Evolutionary conservation across 2,113 vertebrate genomes (phyloP).

Genomic region (Nestor notabilis): DNA sequence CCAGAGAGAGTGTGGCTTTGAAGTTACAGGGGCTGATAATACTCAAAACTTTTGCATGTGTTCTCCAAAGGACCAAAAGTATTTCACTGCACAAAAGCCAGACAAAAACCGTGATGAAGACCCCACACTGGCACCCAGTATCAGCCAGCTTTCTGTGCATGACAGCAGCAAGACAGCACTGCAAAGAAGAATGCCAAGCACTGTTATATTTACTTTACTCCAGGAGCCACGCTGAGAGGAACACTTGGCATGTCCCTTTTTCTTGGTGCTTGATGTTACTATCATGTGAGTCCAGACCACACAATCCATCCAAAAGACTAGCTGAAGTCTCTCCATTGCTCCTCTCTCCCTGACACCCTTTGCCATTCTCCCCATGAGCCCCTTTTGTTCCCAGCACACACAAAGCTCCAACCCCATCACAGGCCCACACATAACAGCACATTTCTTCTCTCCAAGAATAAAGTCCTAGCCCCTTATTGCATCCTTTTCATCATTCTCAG

Average conservation of each 20-base stretch:
- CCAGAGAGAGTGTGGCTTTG: background rate
- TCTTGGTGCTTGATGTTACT: background rate
- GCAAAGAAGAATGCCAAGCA: background rate
- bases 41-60: background rate
- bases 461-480: background rate
- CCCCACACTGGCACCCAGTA: background rate
- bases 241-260: background rate
- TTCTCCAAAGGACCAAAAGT: background rate
- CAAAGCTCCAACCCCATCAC: background rate
- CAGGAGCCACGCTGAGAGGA: background rate
- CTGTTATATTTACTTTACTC: background rate
- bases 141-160: background rate
- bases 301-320: background rate
- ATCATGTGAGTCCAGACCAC: background rate
- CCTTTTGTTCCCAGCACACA: background rate
- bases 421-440: accelerated
- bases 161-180: background rate
- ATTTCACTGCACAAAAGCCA: background rate
- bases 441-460: background rate
- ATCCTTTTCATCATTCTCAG: background rate
- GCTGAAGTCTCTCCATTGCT: background rate
- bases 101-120: background rate
- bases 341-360: background rate
- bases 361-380: background rate
- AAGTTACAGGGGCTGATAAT: background rate